These are phyloP conservation scores for Lamprotornis superbus DNA, from an alignment of 2,113 vertebrate species.

Conservation along the genomic window DNA sequence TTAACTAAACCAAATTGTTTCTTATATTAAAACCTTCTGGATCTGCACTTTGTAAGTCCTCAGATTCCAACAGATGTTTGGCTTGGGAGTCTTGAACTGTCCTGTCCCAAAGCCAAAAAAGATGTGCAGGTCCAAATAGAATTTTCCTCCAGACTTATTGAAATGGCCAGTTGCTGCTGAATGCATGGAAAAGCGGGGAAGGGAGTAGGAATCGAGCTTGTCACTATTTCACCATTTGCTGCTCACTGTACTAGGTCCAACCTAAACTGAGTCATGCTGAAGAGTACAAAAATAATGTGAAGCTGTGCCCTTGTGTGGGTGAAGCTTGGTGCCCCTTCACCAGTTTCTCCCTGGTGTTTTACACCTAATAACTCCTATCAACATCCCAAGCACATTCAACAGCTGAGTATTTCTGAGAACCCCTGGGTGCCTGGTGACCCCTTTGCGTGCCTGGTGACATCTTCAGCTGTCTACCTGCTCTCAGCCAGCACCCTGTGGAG, in stretches of 20 bases:
- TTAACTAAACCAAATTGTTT: background rate
- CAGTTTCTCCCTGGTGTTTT: background rate
- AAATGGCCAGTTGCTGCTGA: background rate
- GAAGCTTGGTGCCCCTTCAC: background rate
- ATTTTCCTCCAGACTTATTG: background rate
- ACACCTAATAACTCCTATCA: background rate
- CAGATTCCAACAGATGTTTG: background rate
- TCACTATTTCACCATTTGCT: background rate
- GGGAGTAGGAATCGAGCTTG: background rate
- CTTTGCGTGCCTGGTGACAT: background rate
- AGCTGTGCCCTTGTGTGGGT: background rate
- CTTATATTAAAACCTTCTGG: background rate
- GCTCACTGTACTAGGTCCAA: background rate
- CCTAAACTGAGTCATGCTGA: background rate
- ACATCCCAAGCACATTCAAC: background rate
- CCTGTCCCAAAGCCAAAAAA: background rate
- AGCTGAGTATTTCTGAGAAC: background rate
- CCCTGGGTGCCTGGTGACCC: background rate
- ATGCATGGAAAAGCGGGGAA: accelerated
- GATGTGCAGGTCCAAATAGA: background rate
- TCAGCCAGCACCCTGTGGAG: background rate
- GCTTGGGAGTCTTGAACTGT: background rate
- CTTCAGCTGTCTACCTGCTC: background rate
- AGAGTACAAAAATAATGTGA: background rate
- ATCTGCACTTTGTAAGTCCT: background rate